These are phyloP conservation scores for Masticophis lateralis DNA, from an alignment of 2,797 vertebrate species.

Conservation along the genomic window DNA sequence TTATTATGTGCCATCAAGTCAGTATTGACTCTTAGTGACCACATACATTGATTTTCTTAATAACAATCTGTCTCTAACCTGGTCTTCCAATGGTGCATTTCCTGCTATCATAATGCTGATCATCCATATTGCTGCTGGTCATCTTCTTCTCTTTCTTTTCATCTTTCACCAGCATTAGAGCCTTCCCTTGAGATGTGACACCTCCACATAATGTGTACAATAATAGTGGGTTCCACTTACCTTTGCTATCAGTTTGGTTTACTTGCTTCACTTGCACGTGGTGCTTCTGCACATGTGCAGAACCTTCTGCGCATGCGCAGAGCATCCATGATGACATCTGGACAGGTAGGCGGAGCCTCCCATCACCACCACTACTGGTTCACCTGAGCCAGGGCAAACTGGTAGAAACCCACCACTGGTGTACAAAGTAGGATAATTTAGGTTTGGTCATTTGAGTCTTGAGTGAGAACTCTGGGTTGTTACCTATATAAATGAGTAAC, in stretches of 20 bases:
- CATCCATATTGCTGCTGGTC: not conserved
- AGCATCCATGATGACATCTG: no score
- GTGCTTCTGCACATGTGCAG: no score
- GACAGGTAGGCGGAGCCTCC: no score
- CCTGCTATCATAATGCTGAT: not conserved
- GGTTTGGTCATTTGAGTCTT: not conserved
- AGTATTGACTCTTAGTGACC: not conserved
- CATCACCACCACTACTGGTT: no score
- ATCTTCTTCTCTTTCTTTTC: not conserved
- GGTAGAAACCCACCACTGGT: not conserved
- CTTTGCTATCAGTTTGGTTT: no score
- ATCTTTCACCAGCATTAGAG: not conserved
- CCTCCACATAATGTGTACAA: not conserved
- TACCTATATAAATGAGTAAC: not conserved
- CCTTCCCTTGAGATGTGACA: not conserved
- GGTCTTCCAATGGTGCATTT: not conserved
- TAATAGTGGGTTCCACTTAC: no score
- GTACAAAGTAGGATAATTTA: not conserved
- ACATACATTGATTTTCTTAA: not conserved
- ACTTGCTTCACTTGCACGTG: no score
- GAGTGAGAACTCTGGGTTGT: not conserved
- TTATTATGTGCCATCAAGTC: not conserved
- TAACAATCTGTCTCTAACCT: not conserved
- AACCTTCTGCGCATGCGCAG: no score
- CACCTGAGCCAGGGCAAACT: no score